phyloP scores from a whole-genome alignment of 2,797 vertebrate genomes.

The Australoheros facetus region DNA sequence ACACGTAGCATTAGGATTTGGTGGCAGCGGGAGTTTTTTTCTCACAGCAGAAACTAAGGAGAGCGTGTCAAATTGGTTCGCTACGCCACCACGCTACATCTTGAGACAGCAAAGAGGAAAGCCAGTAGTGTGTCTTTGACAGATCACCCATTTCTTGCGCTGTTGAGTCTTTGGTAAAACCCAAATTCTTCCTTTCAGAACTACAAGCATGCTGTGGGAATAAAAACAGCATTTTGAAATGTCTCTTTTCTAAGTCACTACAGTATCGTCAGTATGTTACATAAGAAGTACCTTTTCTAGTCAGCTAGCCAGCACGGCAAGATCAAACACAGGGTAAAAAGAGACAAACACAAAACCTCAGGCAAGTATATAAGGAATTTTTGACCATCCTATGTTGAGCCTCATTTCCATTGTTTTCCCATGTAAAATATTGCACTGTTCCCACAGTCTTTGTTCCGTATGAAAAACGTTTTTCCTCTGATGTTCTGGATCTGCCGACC shows the following conservation, averaged over 20 bases:
- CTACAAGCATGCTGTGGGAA: slow-evolving; percentile 44
- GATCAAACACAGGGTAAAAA: slow-evolving; percentile 43
- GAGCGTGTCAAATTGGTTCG: slow-evolving; percentile 33
- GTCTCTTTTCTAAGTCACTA: slow-evolving; percentile 48
- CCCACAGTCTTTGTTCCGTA: slow-evolving; percentile 74
- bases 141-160: slow-evolving; percentile 52
- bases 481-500: slow-evolving; percentile 15
- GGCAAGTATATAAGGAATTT: slow-evolving; percentile 47
- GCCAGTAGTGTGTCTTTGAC: slow-evolving; percentile 70
- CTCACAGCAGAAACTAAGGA: slow-evolving; percentile 51
- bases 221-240: slow-evolving; percentile 55
- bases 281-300: slow-evolving; percentile 63
- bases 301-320: slow-evolving; percentile 49
- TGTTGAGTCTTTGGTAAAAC: slow-evolving; percentile 75
- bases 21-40: slow-evolving; percentile 58
- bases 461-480: slow-evolving; percentile 30
- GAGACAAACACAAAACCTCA: slow-evolving; percentile 37
- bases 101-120: slow-evolving; percentile 63
- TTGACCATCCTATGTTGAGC: slow-evolving; percentile 49
- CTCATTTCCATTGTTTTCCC: slow-evolving; percentile 66
- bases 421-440: slow-evolving; percentile 84
- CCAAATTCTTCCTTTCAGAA: slow-evolving; percentile 54
- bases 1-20: slow-evolving; percentile 58
- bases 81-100: slow-evolving; percentile 64
- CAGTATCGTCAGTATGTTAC: slow-evolving; percentile 42